Percentiles rank a stretch among this genome's conserved stretches.
phyloP scores from a whole-genome alignment of 2,797 vertebrate genomes.

The Chromobotia macracanthus region DNA sequence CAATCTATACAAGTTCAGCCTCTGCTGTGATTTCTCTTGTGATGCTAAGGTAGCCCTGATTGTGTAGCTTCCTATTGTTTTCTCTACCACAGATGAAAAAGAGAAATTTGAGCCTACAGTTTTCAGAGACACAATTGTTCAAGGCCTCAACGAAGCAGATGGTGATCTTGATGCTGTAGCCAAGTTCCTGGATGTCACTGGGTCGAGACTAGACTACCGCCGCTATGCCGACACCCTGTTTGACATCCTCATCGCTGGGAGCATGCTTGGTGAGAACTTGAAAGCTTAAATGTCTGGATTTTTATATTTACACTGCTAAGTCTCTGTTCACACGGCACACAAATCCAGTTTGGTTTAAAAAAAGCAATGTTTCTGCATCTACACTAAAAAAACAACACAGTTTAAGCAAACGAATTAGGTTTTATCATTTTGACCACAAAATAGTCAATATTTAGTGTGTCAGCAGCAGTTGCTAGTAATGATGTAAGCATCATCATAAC shows the following conservation, averaged over 20 bases:
- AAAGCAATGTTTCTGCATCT: too few relatives aligned
- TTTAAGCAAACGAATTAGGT: too few relatives aligned
- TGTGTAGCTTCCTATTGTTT: not conserved
- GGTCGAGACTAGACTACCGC: constrained; percentile 89
- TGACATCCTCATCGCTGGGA: constrained; percentile 91
- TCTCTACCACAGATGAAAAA: constrained; percentile 86
- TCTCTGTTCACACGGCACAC: not conserved
- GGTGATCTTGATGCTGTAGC: constrained; percentile 89
- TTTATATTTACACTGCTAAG: not conserved
- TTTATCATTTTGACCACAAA: too few relatives aligned
- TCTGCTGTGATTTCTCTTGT: not conserved
- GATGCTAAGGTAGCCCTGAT: not conserved
- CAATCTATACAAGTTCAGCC: too few relatives aligned
- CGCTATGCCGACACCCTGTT: constrained; percentile 94
- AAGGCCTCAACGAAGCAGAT: constrained; percentile 89
- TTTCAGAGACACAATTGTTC: constrained; percentile 90
- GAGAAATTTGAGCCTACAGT: constrained; percentile 96
- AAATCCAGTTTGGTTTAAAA: too few relatives aligned
- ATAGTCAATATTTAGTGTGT: too few relatives aligned
- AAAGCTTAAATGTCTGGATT: not conserved
- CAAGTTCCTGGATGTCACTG: constrained; percentile 88
- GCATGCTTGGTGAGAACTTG: constrained; percentile 85
- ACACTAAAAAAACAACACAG: too few relatives aligned
- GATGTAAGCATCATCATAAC: too few relatives aligned
- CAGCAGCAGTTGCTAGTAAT: too few relatives aligned